phyloP scores from a whole-genome alignment of 2,113 vertebrate species.

The Ranitomeya variabilis region DNA sequence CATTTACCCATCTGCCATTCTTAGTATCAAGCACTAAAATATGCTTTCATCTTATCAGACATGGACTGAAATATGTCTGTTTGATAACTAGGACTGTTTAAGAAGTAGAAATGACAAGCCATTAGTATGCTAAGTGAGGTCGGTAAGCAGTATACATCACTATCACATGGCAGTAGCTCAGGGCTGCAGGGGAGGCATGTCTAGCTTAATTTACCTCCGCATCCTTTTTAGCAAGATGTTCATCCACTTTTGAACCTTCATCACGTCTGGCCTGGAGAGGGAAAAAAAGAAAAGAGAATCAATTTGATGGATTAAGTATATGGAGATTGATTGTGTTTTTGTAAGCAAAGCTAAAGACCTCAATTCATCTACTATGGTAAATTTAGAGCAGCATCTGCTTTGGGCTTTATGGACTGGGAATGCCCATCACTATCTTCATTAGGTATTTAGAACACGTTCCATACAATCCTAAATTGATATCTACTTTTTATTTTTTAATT shows the following conservation, averaged over 20 bases:
- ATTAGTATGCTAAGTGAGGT: conserved; percentile 35
- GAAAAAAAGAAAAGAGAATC: conserved; percentile 1
- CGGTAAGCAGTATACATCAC: conserved; percentile 26
- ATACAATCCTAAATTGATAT: not conserved
- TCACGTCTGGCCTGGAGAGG: conserved; percentile 75
- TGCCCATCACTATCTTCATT: not conserved
- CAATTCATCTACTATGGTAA: not conserved
- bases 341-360: conserved; percentile 38
- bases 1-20: not conserved
- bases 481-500: no score
- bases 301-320: conserved; percentile 40
- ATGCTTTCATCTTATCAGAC: not conserved
- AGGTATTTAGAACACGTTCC: not conserved
- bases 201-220: conserved; percentile 72
- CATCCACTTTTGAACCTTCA: conserved; percentile 72
- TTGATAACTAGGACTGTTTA: conserved; percentile 29
- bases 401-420: not conserved
- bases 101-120: conserved; percentile 28
- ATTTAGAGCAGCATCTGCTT: not conserved
- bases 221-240: conserved; percentile 77
- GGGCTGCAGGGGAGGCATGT: not conserved
- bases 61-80: not conserved
- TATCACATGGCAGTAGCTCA: conserved; percentile 3
- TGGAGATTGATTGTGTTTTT: conserved; percentile 46
- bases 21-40: not conserved